Evolutionary conservation across 2,797 vertebrate genomes (phyloP).

Genomic region (Phalanger gymnotis): DNA sequence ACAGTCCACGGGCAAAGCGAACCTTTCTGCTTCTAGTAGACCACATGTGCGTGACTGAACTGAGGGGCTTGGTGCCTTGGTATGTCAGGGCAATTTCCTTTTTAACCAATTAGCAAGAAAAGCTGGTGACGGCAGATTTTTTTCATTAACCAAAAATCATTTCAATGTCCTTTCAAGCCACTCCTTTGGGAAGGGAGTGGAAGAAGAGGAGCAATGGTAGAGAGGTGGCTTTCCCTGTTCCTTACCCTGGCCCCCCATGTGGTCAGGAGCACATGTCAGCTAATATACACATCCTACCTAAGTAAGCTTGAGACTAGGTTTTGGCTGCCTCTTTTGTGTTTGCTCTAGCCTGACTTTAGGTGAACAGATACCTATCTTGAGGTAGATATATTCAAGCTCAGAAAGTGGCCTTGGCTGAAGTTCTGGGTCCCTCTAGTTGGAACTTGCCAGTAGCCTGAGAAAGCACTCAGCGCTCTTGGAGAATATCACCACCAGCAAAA

Average conservation of each 20-base stretch:
- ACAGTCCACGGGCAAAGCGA: not conserved
- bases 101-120: not conserved
- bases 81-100: not conserved
- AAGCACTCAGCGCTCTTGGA: not conserved
- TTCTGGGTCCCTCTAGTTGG: not conserved
- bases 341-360: not conserved
- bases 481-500: not conserved
- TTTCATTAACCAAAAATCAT: not conserved
- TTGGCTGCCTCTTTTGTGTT: not conserved
- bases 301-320: not conserved
- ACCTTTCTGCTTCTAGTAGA: not conserved
- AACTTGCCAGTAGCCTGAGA: not conserved
- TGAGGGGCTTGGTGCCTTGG: not conserved
- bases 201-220: not conserved
- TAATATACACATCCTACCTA: not conserved
- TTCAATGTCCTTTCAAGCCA: not conserved
- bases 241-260: not conserved
- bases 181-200: not conserved
- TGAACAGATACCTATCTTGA: not conserved
- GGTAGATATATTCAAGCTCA: not conserved
- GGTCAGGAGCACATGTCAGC: not conserved
- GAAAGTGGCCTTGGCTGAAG: not conserved
- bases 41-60: not conserved
- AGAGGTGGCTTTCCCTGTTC: not conserved
- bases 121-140: not conserved